These are phyloP conservation scores for Trissolcus basalis DNA, from an alignment of 1,140 invertebrate genomes.

Conservation along the genomic window DNA sequence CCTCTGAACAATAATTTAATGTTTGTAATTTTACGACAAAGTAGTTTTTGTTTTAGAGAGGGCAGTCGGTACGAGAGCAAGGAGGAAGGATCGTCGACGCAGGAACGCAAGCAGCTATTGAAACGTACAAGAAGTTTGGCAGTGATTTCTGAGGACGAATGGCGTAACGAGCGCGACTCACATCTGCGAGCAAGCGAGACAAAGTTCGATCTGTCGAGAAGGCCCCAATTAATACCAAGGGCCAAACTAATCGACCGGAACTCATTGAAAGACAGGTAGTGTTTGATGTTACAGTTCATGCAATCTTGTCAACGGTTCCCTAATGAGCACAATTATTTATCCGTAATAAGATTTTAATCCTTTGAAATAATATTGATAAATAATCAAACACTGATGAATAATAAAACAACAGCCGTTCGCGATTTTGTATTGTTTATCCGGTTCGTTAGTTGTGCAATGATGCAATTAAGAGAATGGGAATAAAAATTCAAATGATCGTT, in stretches of 20 bases:
- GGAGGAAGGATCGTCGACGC: constrained; percentile 60
- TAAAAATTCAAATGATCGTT: too few species aligned
- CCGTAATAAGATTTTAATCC: too few species aligned
- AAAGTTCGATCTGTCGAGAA: constrained; percentile 78
- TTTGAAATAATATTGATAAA: too few species aligned
- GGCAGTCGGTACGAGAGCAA: constrained; percentile 63
- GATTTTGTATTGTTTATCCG: too few species aligned
- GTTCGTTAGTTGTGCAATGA: too few species aligned
- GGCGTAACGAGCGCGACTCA: constrained; percentile 70
- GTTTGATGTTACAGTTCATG: background rate
- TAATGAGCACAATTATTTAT: too few species aligned
- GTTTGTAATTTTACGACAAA: too few species aligned
- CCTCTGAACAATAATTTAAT: too few species aligned
- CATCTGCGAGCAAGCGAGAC: constrained; percentile 65
- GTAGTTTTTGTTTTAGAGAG: constrained; percentile 39
- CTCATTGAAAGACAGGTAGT: constrained; percentile 83
- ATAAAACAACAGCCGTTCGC: too few species aligned
- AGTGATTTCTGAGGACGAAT: constrained; percentile 85
- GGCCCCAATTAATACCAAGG: constrained; percentile 85
- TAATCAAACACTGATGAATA: too few species aligned
- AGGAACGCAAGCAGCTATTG: constrained; percentile 79
- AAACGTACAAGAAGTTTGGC: constrained; percentile 84
- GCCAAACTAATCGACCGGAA: constrained; percentile 85
- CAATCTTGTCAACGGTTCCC: background rate
- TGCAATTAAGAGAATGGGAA: too few species aligned